phyloP scores from a whole-genome alignment of 2,888 invertebrate genomes.

The Myopa tessellatipennis region DNA sequence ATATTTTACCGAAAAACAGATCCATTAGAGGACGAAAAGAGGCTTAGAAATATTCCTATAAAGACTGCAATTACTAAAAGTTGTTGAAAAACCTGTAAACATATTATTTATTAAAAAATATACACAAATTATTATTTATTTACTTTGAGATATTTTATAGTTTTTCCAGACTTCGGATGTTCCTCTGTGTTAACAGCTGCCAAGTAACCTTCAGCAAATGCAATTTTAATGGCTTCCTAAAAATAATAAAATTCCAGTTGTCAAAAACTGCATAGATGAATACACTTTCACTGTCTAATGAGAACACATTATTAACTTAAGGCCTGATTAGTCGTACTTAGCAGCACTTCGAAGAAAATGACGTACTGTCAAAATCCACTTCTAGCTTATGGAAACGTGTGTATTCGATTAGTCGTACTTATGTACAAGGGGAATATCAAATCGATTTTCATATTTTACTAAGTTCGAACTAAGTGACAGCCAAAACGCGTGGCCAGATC shows the following conservation, averaged over 20 bases:
- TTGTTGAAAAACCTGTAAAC: slow-evolving; percentile 76
- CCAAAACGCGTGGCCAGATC: too few species aligned
- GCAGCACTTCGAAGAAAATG: too few species aligned
- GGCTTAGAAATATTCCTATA: slow-evolving; percentile 80
- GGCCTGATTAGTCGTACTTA: too few species aligned
- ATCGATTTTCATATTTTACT: too few species aligned
- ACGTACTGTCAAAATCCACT: too few species aligned
- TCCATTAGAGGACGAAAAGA: slow-evolving; percentile 79
- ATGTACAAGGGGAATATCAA: too few species aligned
- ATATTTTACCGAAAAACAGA: slow-evolving; percentile 74
- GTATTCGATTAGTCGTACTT: too few species aligned
- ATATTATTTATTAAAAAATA: slow-evolving; percentile 44
- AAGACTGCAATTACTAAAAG: slow-evolving; percentile 79
- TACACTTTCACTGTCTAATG: too few species aligned
- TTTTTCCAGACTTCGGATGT: slow-evolving; percentile 68
- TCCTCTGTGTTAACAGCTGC: slow-evolving; percentile 73
- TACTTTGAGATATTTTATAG: slow-evolving; percentile 71
- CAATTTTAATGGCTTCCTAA: slow-evolving; percentile 83
- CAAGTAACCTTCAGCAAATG: slow-evolving; percentile 91
- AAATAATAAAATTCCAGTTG: slow-evolving; percentile 6
- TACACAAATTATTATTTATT: background rate
- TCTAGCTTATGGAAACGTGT: too few species aligned
- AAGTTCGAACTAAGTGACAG: too few species aligned
- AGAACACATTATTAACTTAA: too few species aligned
- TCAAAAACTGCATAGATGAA: background rate